Conservation (phyloP, 2,113 vertebrate genomes). For the Oriolus oriolus region DNA sequence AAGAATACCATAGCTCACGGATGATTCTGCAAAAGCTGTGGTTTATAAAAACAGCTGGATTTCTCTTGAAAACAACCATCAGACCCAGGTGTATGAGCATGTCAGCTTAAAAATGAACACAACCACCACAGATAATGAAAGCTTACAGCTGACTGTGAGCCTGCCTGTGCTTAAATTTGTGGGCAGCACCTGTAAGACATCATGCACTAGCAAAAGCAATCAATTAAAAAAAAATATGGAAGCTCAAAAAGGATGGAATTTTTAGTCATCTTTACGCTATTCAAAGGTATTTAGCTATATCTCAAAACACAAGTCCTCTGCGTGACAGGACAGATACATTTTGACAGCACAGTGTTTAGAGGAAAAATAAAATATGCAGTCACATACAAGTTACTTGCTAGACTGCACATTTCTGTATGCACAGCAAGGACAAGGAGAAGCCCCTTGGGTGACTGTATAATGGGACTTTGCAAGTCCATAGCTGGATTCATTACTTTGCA, state of each 20-base stretch:
- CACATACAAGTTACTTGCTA: constrained; percentile 29
- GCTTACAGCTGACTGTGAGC: background rate
- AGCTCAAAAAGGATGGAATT: background rate
- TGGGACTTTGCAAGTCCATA: constrained; percentile 20
- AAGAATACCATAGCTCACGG: background rate
- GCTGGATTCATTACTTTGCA: constrained; percentile 41
- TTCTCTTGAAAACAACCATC: background rate
- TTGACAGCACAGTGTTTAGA: background rate
- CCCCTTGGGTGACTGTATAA: constrained; percentile 44
- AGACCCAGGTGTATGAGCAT: background rate
- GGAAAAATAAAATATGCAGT: constrained; percentile 44
- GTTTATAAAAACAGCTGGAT: background rate
- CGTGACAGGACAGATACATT: background rate
- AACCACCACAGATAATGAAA: background rate
- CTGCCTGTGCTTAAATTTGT: background rate
- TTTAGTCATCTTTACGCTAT: background rate
- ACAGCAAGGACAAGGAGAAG: constrained; percentile 46
- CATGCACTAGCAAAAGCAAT: background rate
- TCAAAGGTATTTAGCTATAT: background rate
- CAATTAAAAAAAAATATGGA: background rate
- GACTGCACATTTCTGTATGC: constrained; percentile 2
- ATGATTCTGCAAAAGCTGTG: background rate
- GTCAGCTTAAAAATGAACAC: background rate
- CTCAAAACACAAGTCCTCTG: background rate
- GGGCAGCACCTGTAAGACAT: background rate